Evolutionary conservation across 2,888 invertebrate genomes (phyloP), one percentile per base, ranked within the genome.

Genomic region (Rhorus exstirpatorius): DNA sequence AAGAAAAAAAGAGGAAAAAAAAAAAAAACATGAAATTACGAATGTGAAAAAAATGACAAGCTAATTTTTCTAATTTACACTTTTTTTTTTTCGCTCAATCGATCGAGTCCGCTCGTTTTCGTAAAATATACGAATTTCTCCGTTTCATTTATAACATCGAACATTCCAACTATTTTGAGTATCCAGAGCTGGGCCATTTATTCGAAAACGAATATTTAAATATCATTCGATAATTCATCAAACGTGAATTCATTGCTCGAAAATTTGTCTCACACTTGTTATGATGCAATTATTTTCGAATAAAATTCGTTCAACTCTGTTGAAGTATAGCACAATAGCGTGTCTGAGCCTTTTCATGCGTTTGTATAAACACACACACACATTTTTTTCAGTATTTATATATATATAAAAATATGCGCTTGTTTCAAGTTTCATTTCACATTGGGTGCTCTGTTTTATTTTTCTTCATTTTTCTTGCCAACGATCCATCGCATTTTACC

Each of bases 401-500:
- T n/a, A n/a, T 31, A 35, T 21, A 53, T 38, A 24, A 2, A 51
- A 21, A 12, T 60, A 79, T 53, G 21, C 35, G 44, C 7, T 53
- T 44, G 6, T 21, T 49, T 26, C 58, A 17, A 58, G 8, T 31
- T 31, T 38, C 14, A 51, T 24, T 74, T 17, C 21, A 65, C 46
- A 31, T 65, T 6, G 38, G 17, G 44, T 67, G 41, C 38, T 26
- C 17, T 46, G 31, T 6, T 35, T 31, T 76, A 12, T 49, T 51
- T 10, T 21, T 35, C 35, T 24, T 44, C 31, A 24, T 24, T 61
- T 68, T 46, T 60, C 60, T 67, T 53, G 77, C 58, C 46, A 41
- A 72, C 72, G 41, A 38, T 67, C 60, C 61, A 68, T 72, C 67
- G 65, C 21, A 67, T 77, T 81, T 81, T 81, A 77, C 81, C 72